A percentile compares a stretch with the other conserved stretches of the same genome.
phyloP scores from a whole-genome alignment of 2,113 vertebrate genomes.

The Nerophis ophidion region DNA sequence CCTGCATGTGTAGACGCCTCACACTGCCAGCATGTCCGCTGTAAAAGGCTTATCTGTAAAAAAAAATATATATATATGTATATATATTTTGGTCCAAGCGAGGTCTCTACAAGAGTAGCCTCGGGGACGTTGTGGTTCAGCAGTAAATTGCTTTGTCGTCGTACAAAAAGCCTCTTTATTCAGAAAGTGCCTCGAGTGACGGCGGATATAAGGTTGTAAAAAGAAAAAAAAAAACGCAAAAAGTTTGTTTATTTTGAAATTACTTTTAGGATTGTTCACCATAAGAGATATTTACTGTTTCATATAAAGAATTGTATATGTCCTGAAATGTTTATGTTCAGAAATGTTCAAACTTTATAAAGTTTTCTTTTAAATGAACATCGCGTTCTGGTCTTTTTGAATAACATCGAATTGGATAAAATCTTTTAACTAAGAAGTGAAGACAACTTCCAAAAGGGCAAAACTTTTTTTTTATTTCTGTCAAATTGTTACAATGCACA shows the following conservation, averaged over 20 bases:
- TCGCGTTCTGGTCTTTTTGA: background rate
- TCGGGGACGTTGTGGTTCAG: constrained; percentile 42
- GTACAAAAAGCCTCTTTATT: constrained; percentile 50
- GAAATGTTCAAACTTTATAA: constrained; percentile 69
- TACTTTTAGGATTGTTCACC: constrained; percentile 63
- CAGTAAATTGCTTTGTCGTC: constrained; percentile 35
- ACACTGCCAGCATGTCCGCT: constrained; percentile 54
- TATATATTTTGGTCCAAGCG: too few species aligned
- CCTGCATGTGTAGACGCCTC: constrained; percentile 60
- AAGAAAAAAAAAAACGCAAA: background rate
- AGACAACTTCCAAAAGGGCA: background rate
- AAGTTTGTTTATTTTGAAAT: constrained; percentile 70
- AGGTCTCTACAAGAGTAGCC: constrained; percentile 36
- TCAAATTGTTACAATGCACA: background rate
- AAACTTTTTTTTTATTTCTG: background rate
- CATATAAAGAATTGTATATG: constrained; percentile 70
- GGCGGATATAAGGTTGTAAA: constrained; percentile 3
- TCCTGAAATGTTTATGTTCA: constrained; percentile 65
- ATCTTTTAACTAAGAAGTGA: too few species aligned
- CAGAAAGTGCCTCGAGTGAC: constrained; percentile 69
- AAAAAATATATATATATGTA: background rate
- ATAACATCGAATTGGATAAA: too few species aligned
- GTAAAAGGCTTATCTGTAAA: constrained; percentile 30
- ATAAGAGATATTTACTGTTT: constrained; percentile 71
- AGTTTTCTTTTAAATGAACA: constrained; percentile 57